Evolutionary conservation across 2,113 vertebrate genomes (phyloP), one percentile per base, ranked within the genome.

Genomic region (Pithys albifrons): DNA sequence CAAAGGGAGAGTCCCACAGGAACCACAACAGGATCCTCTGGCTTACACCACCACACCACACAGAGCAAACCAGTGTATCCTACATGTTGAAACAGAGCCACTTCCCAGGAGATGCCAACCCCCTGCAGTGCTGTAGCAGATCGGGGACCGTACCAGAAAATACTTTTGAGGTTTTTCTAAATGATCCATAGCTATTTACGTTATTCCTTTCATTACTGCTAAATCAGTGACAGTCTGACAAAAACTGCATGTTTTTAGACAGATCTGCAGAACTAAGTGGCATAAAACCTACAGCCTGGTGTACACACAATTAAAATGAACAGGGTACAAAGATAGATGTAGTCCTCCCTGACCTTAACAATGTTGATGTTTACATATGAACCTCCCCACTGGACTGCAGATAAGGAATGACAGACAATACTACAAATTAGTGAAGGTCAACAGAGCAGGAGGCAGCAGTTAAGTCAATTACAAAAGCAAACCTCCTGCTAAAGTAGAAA

Each of bases 371-470:
- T 97, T 97, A 97, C 76, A 91, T 72, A 93, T 14, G 62, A 95
- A 85, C 75, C 71, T 94, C 65, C 88, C n/a, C 62, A 69, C 69
- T 88, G 1, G 1, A 61, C 41, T 92, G 54, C 82, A 97, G 96
- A 97, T 97, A 98, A 97, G 88, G 82, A 96, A 97, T 96, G 93
- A 97, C 90, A 97, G 93, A 92, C 73, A 93, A 97, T 88, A 73
- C 94, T 93, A 97, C 93, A 96, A 97, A 97, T 97, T 97, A 98
- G 90, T 84, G 85, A 97, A 95, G 95, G 97, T 98, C 97, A 97
- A 96, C 75, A 97, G 96, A 97, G 95, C 75, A 96, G 91, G 82
- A 97, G 91, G 79, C 92, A 96, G 90, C 89, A 96, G 93, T 96
- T 98, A 97, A 97, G 97, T 97, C 72, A 93, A 97, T 95, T 96